Evolutionary conservation across 2,888 invertebrate genomes (phyloP), one percentile per base, ranked within the genome.

Genomic region (Fragum sueziense): DNA sequence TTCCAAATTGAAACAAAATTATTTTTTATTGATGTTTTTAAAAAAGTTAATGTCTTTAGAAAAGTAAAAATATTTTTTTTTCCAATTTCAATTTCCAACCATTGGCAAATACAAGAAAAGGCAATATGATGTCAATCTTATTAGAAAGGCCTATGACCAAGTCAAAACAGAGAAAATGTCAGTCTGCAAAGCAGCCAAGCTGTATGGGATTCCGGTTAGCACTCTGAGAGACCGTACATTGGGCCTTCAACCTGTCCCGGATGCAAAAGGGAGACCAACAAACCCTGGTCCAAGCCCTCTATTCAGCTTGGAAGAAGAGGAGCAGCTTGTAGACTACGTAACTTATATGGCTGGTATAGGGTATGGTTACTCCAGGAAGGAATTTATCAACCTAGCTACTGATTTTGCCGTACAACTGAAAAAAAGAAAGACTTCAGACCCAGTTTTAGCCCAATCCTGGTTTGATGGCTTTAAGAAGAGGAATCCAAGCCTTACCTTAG

Each of bases 151-250:
- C 7, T 79, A 75, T 65, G n/a, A 57, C 22, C 77, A 69, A 22
- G 74, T 79, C 0, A 61, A 51, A 52, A 76, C 65, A 14, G 65
- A 73, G 14, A 71, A 74, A 11, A 70, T 74, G 65, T 65, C 79
- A n/a, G 76, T 76, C 14, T 79, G 75, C 69, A 74, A 62, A 29
- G 80, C 74, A 29, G 62, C 80, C 22, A 65, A 52, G 65, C 51
- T 74, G 34, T 81, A 31, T 74, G 74, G 69, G 9, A 59, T 80
- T 2, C 84, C 76, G 67, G 80, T 80, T 31, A 76, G 80, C 47
- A 84, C 79, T 29, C 51, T 81, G 6, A 72, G 80, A 57, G 80
- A 81, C 68, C 68, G 81, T 57, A 67, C 72, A 1, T 51, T 79
- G 20, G 84, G 84, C 9, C 29, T 74, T 0, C 67, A 79, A 29